These are phyloP conservation scores for Mantis religiosa DNA, from an alignment of 2,888 invertebrate genomes.

Conservation along the genomic window DNA sequence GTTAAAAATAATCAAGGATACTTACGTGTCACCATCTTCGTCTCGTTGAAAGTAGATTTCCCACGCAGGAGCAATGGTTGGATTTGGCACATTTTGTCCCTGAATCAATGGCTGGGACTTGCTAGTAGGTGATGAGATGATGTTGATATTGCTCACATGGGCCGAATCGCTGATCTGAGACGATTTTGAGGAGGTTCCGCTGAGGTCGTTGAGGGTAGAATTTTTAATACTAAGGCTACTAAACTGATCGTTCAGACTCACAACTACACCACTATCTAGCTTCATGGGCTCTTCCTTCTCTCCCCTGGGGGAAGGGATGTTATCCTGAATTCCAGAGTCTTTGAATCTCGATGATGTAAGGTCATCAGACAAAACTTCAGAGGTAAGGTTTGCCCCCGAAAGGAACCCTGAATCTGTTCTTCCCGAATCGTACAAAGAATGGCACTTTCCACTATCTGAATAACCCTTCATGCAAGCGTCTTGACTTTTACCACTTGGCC, in stretches of 20 bases:
- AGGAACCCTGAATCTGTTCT: constrained; percentile 48
- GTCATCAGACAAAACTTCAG: constrained; percentile 34
- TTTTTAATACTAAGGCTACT: constrained; percentile 51
- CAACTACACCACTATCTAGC: constrained; percentile 64
- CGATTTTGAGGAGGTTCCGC: constrained; percentile 23
- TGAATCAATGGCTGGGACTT: not conserved
- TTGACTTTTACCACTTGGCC: constrained; percentile 6
- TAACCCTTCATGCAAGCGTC: constrained; percentile 27
- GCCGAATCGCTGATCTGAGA: not conserved
- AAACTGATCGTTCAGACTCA: constrained; percentile 58
- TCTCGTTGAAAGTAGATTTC: constrained; percentile 70
- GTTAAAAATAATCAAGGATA: constrained; percentile 35
- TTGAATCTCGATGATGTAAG: constrained; percentile 27
- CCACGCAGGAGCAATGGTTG: constrained; percentile 46
- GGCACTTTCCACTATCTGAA: constrained; percentile 21
- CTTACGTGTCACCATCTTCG: constrained; percentile 87
- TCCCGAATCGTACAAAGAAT: constrained; percentile 35
- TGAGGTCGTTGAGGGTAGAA: constrained; percentile 31
- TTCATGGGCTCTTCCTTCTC: constrained; percentile 45
- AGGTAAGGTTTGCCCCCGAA: constrained; percentile 45
- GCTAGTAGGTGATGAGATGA: constrained; percentile 12
- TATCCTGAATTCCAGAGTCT: constrained; percentile 34
- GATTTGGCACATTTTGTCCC: not conserved
- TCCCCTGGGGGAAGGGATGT: constrained; percentile 15
- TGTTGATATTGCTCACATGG: constrained; percentile 7